Evolutionary conservation across 1,140 invertebrate genomes (phyloP), one percentile per base, ranked within the genome.

Genomic region (Xylocopa sonorina): DNA sequence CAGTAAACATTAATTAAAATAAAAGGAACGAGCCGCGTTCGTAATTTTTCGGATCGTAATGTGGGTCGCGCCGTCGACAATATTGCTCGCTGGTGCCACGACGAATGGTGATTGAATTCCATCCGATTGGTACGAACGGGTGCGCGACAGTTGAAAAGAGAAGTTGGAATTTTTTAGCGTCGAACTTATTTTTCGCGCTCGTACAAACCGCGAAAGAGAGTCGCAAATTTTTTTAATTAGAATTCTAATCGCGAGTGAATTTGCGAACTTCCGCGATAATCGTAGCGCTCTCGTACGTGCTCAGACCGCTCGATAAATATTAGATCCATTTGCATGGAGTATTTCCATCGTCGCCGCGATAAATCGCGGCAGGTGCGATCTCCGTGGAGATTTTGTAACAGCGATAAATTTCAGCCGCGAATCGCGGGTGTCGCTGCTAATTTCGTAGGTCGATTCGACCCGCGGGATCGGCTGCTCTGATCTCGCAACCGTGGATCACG

Each of bases 1-100:
- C 67, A 63, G 71, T 79, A 75, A 86, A 82, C 78, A 85, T 86
- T 86, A 86, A 86, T 85, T 86, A 78, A 82, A 86, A 79, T 53
- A 86, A 62, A 71, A 85, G 73, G 57, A 84, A 58, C 27, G 51
- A n/a, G 57, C 9, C 29, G n/a, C 53, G 78, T 72, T 74, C 57
- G 81, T 53, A 58, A 84, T 84, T 81, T 84, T 84, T 77, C 57
- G 82, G 69, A 74, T 74, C 66, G 66, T 73, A 73, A 77, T 64
- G 64, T 74, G 67, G 32, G 38, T 57, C 71, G 64, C 34, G 34
- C 12, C n/a, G 27, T 24, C 21, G 64, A 53, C 51, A 51, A 38
- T 51, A 50, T 24, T 29, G n/a, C 12, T 32, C 55, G 24, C 14
- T 32, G 29, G 55, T 58, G 29, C 55, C 32, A 10, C 32, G 34